Conservation (phyloP, 2,888 invertebrate species). For the Gari tellinella region DNA sequence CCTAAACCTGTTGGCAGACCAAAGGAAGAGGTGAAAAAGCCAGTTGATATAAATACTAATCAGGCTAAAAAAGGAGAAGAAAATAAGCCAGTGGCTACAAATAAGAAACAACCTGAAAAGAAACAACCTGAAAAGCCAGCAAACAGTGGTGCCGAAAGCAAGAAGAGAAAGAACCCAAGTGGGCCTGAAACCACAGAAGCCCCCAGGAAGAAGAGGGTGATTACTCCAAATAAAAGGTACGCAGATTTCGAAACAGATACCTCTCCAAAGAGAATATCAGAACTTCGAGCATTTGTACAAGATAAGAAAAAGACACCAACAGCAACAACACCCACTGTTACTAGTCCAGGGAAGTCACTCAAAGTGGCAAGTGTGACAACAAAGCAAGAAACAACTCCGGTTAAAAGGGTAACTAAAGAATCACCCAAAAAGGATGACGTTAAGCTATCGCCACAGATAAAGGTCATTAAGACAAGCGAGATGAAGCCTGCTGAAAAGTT, state of each 20-base stretch:
- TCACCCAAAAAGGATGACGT: not conserved
- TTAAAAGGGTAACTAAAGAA: conserved; percentile 14
- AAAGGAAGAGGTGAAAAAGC: no score
- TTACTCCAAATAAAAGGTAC: conserved; percentile 55
- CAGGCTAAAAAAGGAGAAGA: not conserved
- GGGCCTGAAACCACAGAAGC: conserved; percentile 19
- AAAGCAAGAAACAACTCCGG: conserved; percentile 8
- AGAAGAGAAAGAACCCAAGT: conserved; percentile 28
- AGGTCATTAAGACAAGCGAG: conserved; percentile 44
- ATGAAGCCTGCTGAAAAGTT: conserved; percentile 58
- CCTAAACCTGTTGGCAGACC: no score
- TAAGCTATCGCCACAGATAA: conserved; percentile 8
- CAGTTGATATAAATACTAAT: no score
- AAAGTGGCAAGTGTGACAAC: not conserved
- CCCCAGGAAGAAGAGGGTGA: conserved; percentile 44
- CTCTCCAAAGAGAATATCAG: conserved; percentile 42
- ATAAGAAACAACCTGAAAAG: conserved; percentile 5
- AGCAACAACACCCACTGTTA: not conserved
- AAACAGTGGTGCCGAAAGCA: conserved; percentile 1
- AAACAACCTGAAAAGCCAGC: conserved; percentile 13
- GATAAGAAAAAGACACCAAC: conserved; percentile 39
- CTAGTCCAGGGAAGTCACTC: conserved; percentile 10
- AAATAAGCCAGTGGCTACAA: conserved; percentile 20
- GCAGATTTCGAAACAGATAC: conserved; percentile 48
- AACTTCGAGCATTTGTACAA: conserved; percentile 43